Percentiles rank a stretch among this genome's conserved stretches.
Evolutionary conservation across 2,888 invertebrate genomes (phyloP).

Genomic region (Drosophila prolongata): DNA sequence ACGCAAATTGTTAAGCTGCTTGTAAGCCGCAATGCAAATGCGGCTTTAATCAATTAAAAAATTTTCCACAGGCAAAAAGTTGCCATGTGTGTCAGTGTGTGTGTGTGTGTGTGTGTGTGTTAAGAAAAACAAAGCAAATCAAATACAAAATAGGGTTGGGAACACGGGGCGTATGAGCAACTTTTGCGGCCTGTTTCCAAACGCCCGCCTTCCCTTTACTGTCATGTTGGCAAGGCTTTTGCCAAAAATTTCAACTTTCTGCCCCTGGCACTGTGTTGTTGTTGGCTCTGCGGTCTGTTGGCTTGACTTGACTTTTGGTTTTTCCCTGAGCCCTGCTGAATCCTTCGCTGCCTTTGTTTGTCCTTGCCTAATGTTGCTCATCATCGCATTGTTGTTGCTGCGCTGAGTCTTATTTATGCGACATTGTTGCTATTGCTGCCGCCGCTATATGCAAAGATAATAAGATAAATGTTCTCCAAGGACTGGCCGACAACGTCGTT

Average conservation of each 20-base stretch:
- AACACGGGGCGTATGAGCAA: constrained; percentile 65
- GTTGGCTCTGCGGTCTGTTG: constrained; percentile 69
- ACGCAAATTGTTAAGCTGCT: constrained; percentile 67
- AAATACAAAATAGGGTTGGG: constrained; percentile 42
- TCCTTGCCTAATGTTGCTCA: constrained; percentile 77
- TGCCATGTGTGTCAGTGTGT: constrained; percentile 29
- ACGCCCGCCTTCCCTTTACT: constrained; percentile 38
- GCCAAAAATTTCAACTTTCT: constrained; percentile 65
- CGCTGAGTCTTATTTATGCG: constrained; percentile 76
- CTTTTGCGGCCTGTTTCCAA: constrained; percentile 51
- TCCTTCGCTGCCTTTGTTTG: constrained; percentile 71
- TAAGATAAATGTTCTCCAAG: constrained; percentile 81
- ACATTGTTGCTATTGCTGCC: constrained; percentile 45
- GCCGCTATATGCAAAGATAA: constrained; percentile 75
- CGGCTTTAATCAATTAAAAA: constrained; percentile 81
- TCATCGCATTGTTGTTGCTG: constrained; percentile 65
- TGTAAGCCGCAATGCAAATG: constrained; percentile 77
- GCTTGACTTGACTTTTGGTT: constrained; percentile 80
- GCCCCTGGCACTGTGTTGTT: constrained; percentile 16
- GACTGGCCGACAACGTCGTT: constrained; percentile 77
- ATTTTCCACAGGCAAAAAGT: constrained; percentile 64
- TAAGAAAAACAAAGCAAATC: constrained; percentile 65
- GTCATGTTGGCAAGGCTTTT: constrained; percentile 63
- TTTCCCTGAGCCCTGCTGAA: constrained; percentile 64
- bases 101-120: constrained; percentile 25